Base-by-base conservation (phyloP, 2,113 vertebrate genomes). In the Alligator mississippiensis region DNA sequence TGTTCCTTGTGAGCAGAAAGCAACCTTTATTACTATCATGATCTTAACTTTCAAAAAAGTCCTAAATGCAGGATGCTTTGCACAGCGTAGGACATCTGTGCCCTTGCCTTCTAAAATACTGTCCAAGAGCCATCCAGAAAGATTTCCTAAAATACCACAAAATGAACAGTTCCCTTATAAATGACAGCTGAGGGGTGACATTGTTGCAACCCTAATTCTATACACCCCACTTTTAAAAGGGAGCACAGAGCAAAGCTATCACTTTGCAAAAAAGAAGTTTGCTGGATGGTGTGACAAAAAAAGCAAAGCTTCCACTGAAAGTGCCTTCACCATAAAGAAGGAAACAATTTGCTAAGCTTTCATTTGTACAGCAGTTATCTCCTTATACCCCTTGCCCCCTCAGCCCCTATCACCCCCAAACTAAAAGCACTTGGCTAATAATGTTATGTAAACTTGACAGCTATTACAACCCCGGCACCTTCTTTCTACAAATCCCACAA, bases 91-190 rank as follows among this genome's bases (percentile, higher is more conserved):
- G 77, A 11, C 68, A 92, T 78, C 0, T n/a, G 0, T 77, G 89
- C 93, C 87, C 87, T 28, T 96, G 94, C 91, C 93, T 97, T 96
- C 61, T 38, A 85, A 84, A 94, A 9, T 82, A 88, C 86, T 68
- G 91, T 5, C 90, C 94, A 83, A 90, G 87, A 94, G 70, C 81
- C 91, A 90, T 95, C 95, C 93, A 87, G 94, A 89, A 80, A 81
- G 80, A 75, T 77, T 93, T 91, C 92, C 90, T 78, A 87, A 92
- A 82, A 89, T 47, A 47, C 47, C 87, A 84, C 88, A 89, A 82
- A 95, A 85, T 93, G 60, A 80, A 91, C 95, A 95, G 88, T 93
- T 96, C 93, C 81, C 89, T 92, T 30, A 86, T 82, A 82, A 77
- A 21, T 34, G 34, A 82, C 77, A 22, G 84, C 76, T 72, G 76